Evolutionary conservation across 2,888 invertebrate genomes (phyloP).

Genomic region (Omphaloscelis lunosa): DNA sequence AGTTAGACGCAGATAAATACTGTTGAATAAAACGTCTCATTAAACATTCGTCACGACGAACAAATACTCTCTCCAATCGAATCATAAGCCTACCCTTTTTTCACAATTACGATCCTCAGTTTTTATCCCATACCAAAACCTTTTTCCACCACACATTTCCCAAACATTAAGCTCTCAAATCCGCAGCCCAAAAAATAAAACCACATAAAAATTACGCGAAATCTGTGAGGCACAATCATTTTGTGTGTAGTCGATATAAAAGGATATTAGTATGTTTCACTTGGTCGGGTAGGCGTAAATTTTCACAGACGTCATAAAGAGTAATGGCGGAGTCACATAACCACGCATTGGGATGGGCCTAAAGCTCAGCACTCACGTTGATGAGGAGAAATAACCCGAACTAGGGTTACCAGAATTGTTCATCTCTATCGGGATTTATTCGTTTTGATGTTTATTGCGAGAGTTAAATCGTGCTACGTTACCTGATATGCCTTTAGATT

Average conservation of each 20-base stretch:
- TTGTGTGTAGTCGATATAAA: slow-evolving; percentile 52
- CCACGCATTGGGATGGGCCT: slow-evolving; percentile 67
- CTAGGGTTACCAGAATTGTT: slow-evolving; percentile 68
- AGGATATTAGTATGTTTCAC: slow-evolving; percentile 57
- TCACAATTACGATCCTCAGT: slow-evolving; percentile 4
- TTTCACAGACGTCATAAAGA: slow-evolving; percentile 77
- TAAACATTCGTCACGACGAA: not conserved
- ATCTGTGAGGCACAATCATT: slow-evolving; percentile 57
- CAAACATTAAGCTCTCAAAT: slow-evolving; percentile 26
- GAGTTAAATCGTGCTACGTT: not conserved
- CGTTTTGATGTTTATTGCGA: slow-evolving; percentile 41
- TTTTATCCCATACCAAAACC: slow-evolving; percentile 20
- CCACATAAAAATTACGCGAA: slow-evolving; percentile 60
- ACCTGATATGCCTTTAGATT: slow-evolving; percentile 18
- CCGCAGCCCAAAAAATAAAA: slow-evolving; percentile 23
- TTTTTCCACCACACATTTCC: slow-evolving; percentile 3
- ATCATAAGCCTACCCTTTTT: slow-evolving; percentile 12
- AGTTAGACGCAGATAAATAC: not conserved
- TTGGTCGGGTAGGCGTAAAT: slow-evolving; percentile 68
- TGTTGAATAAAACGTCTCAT: not conserved
- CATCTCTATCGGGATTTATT: slow-evolving; percentile 63
- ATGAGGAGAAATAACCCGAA: slow-evolving; percentile 75
- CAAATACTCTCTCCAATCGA: not conserved
- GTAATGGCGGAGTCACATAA: slow-evolving; percentile 74
- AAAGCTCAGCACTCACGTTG: slow-evolving; percentile 79